phyloP scores from a whole-genome alignment of 2,113 vertebrate species.

The Craseonycteris thonglongyai region DNA sequence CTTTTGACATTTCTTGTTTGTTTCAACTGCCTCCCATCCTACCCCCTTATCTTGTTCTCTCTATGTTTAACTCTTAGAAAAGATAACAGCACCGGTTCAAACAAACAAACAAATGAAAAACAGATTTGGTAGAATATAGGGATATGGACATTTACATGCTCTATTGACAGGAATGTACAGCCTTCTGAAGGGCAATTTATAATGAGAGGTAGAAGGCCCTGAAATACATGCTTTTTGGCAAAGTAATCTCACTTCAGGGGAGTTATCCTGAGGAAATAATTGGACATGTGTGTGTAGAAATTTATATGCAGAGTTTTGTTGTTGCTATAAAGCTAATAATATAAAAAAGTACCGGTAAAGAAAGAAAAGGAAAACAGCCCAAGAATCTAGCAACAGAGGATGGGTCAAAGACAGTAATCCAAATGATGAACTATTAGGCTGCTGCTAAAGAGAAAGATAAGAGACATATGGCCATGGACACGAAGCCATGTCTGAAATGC shows the following conservation, averaged over 20 bases:
- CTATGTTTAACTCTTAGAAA: not conserved
- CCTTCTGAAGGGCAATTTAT: not conserved
- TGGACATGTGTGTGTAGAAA: not conserved
- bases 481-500: not conserved
- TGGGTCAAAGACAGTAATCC: not conserved
- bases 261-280: not conserved
- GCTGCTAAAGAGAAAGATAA: not conserved
- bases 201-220: not conserved
- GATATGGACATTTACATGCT: not conserved
- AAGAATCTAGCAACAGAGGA: not conserved
- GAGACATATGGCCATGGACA: not conserved
- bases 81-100: not conserved
- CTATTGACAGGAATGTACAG: not conserved
- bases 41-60: not conserved
- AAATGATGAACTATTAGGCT: not conserved
- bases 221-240: not conserved
- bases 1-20: not conserved
- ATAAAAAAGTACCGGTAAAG: not conserved
- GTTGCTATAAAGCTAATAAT: not conserved
- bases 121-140: not conserved
- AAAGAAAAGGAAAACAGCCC: not conserved
- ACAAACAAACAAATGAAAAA: not conserved
- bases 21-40: not conserved
- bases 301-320: not conserved
- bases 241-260: not conserved